Conservation (phyloP, 2,797 vertebrate genomes). For the Hydrocynus forskahlii region DNA sequence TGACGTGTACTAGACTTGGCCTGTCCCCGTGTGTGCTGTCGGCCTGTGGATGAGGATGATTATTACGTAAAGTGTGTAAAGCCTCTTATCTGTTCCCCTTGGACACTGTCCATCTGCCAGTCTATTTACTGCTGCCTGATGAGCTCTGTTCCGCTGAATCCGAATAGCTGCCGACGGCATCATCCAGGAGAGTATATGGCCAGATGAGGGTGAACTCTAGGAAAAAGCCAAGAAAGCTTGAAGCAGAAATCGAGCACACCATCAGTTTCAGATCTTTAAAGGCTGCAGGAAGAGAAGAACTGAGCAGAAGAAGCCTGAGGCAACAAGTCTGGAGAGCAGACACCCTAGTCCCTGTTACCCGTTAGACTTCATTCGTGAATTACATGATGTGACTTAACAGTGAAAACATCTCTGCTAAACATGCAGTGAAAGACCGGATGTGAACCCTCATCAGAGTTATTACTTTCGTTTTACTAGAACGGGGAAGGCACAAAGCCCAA, state of each 20-base stretch:
- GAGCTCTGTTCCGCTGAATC: not conserved
- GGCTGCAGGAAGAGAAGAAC: not conserved
- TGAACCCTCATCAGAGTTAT: too few species aligned
- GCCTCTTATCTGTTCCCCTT: slow-evolving; percentile 76
- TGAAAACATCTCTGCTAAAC: too few species aligned
- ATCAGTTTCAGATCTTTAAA: not conserved
- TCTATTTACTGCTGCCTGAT: slow-evolving; percentile 63
- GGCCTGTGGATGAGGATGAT: slow-evolving; percentile 40
- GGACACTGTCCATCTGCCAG: slow-evolving; percentile 78
- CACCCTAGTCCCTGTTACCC: not conserved
- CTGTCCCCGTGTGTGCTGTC: slow-evolving; percentile 33
- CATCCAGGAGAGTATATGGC: not conserved
- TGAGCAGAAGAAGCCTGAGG: not conserved
- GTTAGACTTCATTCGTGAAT: too few species aligned
- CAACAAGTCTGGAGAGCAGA: not conserved
- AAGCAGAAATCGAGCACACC: not conserved
- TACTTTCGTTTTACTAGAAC: too few species aligned
- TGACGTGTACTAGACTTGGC: not conserved
- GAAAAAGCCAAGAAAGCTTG: not conserved
- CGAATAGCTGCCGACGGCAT: not conserved
- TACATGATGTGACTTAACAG: too few species aligned
- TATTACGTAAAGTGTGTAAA: slow-evolving; percentile 66
- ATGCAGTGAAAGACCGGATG: too few species aligned
- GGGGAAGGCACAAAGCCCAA: too few species aligned
- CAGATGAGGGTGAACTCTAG: not conserved